These are phyloP conservation scores for Plutella xylostella DNA, from an alignment of 2,888 invertebrate species.

Conservation along the genomic window DNA sequence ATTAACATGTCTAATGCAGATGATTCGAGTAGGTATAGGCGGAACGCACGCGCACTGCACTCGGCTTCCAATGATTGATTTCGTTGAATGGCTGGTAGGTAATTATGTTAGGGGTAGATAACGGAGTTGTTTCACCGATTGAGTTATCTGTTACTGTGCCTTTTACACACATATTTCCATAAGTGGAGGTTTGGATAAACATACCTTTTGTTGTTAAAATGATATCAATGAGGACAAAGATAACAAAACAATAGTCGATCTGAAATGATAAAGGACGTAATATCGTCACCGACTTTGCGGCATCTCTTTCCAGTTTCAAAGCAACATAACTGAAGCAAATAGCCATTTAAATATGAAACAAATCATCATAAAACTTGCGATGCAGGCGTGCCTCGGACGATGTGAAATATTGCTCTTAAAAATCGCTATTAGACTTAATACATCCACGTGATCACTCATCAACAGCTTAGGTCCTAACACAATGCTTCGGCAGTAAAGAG, in stretches of 20 bases:
- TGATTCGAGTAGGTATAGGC: slow-evolving; percentile 50
- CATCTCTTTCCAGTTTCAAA: slow-evolving; percentile 33
- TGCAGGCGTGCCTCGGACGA: slow-evolving; percentile 53
- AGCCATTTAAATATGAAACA: slow-evolving; percentile 54
- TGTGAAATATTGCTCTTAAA: slow-evolving; percentile 65
- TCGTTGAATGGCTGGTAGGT: slow-evolving; percentile 15
- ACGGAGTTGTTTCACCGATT: too few relatives aligned
- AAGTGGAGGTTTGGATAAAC: too few relatives aligned
- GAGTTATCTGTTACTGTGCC: too few relatives aligned
- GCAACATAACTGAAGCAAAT: slow-evolving; percentile 29
- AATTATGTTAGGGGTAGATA: too few relatives aligned
- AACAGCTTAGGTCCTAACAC: slow-evolving; percentile 66
- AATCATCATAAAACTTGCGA: slow-evolving; percentile 62
- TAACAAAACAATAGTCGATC: too few relatives aligned
- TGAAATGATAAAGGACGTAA: too few relatives aligned
- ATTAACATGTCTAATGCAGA: slow-evolving; percentile 71
- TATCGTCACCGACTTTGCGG: too few relatives aligned
- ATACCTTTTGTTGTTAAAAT: too few relatives aligned
- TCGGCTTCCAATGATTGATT: slow-evolving; percentile 51
- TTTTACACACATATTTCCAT: too few relatives aligned
- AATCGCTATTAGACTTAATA: slow-evolving; percentile 62
- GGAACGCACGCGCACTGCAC: slow-evolving; percentile 33
- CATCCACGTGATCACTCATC: slow-evolving; percentile 63
- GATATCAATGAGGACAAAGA: too few relatives aligned
- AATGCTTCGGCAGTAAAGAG: slow-evolving; percentile 55